Evolutionary conservation across 1,140 invertebrate species (phyloP), one percentile per base, ranked within the genome.

Genomic region (Drosophila mauritiana): DNA sequence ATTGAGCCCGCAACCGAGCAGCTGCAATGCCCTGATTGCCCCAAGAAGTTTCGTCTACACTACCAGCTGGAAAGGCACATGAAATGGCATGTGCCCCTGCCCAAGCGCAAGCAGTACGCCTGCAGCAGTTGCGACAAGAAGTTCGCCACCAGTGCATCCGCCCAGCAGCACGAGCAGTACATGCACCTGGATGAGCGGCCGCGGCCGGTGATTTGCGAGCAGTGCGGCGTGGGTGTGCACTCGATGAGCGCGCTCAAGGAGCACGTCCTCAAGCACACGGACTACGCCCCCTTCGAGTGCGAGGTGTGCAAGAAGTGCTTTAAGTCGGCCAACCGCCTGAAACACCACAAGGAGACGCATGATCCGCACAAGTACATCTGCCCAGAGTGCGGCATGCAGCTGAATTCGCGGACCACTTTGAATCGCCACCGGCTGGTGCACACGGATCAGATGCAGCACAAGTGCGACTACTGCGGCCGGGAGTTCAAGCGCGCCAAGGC

Each of bases 351-450:
- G 65, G 93, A 93, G 65, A 93, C 86, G 1, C 93, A 93, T 68
- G 90, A 92, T 59, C 92, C 92, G 40, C 93, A 93, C 31, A 93
- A 92, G 31, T 93, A 93, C 74, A 89, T 93, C 15, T 93, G 93
- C 67, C 92, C 92, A 0, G 88, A 92, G 56, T 93, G 93, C 67
- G 93, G 93, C 15, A 88, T 93, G 58, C 89, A 93, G 64, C 69
- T 93, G 20, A 93, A 93, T 58, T 93, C 93, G 1, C 79, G 92
- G 34, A 80, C 93, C 15, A 93, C 93, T 0, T 72, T 93, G 0
- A 91, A 93, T 46, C 93, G 93, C 54, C 93, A 93, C 76, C 84
- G 93, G 6, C 70, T 93, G 34, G 92, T 93, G 13, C 93, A 93
- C 80, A 91, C 91, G 25, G 93, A 93, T 59, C 74, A 91, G 22